Percentiles rank a stretch among this genome's conserved stretches.
These are phyloP conservation scores for Neoseiulus cucumeris DNA, from an alignment of 1,140 invertebrate genomes.

Conservation along the genomic window DNA sequence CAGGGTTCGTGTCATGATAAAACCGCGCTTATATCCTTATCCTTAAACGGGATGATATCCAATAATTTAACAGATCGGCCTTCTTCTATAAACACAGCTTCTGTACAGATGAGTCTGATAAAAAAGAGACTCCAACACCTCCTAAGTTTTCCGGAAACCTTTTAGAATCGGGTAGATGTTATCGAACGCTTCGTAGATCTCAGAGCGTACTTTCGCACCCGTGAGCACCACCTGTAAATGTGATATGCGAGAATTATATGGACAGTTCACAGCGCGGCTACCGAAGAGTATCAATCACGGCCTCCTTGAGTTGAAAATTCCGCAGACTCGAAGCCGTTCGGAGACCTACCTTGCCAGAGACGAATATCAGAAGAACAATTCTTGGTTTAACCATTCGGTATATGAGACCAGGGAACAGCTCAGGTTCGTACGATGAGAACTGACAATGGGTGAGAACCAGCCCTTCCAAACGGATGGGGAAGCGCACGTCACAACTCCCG, in stretches of 20 bases:
- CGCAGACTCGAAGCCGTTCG: background rate
- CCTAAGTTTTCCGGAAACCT: conserved; percentile 66
- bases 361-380: conserved; percentile 96
- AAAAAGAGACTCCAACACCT: too few relatives aligned
- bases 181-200: conserved; percentile 99
- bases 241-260: too few relatives aligned
- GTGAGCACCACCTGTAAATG: conserved; percentile 23
- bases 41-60: too few relatives aligned
- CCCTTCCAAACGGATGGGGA: conserved; percentile 91
- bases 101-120: too few relatives aligned
- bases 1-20: too few relatives aligned
- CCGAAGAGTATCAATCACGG: too few relatives aligned
- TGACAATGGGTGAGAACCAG: conserved; percentile 88
- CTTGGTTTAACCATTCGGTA: conserved; percentile 98
- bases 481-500: conserved; percentile 96
- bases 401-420: conserved; percentile 89
- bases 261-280: too few relatives aligned
- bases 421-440: conserved; percentile 63
- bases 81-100: too few relatives aligned
- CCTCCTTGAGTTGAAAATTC: too few relatives aligned
- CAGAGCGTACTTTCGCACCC: conserved; percentile 91
- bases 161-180: conserved; percentile 99
- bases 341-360: conserved; percentile 91
- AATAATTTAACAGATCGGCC: too few relatives aligned
- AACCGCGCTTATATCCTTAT: too few relatives aligned